Evolutionary conservation across 2,888 invertebrate genomes (phyloP).

Genomic region (Drosophila neoperkinsi): DNA sequence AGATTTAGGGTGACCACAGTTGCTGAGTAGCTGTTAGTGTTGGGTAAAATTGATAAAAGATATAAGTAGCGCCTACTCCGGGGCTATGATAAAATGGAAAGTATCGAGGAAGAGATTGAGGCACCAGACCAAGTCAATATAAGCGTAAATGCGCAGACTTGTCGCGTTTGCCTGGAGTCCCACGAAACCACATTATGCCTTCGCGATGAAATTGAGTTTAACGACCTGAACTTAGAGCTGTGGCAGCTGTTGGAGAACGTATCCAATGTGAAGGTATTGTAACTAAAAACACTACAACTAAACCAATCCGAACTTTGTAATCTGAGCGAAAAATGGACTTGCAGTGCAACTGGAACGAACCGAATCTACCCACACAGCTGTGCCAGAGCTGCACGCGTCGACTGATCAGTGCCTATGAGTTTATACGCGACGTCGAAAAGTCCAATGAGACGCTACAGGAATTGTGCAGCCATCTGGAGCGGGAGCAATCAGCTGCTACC

Average conservation of each 20-base stretch:
- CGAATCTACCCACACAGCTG: conserved; percentile 66
- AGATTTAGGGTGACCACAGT: conserved; percentile 3
- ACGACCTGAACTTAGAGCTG: conserved; percentile 63
- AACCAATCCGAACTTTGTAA: background rate
- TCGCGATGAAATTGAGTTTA: conserved; percentile 75
- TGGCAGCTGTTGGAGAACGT: conserved; percentile 72
- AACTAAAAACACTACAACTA: background rate
- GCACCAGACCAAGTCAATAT: background rate
- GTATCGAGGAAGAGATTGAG: conserved; percentile 3
- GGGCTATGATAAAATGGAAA: conserved; percentile 40
- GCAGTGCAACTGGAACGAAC: conserved; percentile 62
- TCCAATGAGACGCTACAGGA: conserved; percentile 67
- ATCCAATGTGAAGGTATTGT: conserved; percentile 70
- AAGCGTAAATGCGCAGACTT: conserved; percentile 47
- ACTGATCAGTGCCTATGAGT: conserved; percentile 78
- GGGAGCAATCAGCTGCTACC: conserved; percentile 14
- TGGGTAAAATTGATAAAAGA: conserved; percentile 1
- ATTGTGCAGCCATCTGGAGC: conserved; percentile 20
- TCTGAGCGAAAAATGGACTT: background rate
- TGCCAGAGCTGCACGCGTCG: conserved; percentile 78
- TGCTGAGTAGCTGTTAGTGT: background rate
- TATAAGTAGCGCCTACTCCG: background rate
- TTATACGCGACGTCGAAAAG: conserved; percentile 74
- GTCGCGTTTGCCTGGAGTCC: conserved; percentile 77
- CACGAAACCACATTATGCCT: conserved; percentile 69